A percentile compares a stretch with the other conserved stretches of the same genome.
These are phyloP conservation scores for Protobothrops mucrosquamatus DNA, from an alignment of 2,113 vertebrate species.

Conservation along the genomic window DNA sequence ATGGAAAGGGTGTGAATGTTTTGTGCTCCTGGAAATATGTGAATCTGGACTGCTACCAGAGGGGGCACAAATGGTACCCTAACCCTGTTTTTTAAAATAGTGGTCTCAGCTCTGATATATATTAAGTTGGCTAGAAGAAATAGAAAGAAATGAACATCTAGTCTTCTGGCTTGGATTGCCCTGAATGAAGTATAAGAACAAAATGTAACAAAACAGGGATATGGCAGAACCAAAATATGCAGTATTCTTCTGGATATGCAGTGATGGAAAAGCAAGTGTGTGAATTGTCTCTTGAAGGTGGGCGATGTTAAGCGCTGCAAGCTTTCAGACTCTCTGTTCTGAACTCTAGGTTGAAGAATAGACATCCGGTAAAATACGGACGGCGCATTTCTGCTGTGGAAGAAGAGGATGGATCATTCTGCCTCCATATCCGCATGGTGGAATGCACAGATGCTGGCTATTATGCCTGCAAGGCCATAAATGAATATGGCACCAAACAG, in stretches of 20 bases:
- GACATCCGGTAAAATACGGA: constrained; percentile 87
- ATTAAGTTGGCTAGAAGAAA: neutral
- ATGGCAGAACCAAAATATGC: neutral
- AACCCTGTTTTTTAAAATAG: neutral
- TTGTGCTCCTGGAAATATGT: neutral
- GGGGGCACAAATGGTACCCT: neutral
- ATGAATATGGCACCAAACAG: constrained; percentile 94
- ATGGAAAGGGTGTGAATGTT: neutral
- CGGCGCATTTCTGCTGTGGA: constrained; percentile 77
- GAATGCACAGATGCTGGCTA: constrained; percentile 83
- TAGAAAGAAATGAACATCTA: neutral
- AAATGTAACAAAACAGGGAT: neutral
- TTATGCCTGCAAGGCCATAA: constrained; percentile 96
- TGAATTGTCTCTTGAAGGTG: neutral
- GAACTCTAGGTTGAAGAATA: constrained; percentile 85
- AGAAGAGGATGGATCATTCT: constrained; percentile 78
- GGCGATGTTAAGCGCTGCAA: neutral
- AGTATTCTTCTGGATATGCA: neutral
- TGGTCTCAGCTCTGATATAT: neutral
- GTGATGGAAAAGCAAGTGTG: neutral
- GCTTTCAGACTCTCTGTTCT: neutral
- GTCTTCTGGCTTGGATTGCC: neutral
- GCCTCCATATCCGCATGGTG: constrained; percentile 81
- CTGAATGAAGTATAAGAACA: neutral
- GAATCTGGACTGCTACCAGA: neutral